Evolutionary conservation across 2,113 vertebrate genomes (phyloP), one percentile per base, ranked within the genome.

Genomic region (Hirundichthys speculiger): DNA sequence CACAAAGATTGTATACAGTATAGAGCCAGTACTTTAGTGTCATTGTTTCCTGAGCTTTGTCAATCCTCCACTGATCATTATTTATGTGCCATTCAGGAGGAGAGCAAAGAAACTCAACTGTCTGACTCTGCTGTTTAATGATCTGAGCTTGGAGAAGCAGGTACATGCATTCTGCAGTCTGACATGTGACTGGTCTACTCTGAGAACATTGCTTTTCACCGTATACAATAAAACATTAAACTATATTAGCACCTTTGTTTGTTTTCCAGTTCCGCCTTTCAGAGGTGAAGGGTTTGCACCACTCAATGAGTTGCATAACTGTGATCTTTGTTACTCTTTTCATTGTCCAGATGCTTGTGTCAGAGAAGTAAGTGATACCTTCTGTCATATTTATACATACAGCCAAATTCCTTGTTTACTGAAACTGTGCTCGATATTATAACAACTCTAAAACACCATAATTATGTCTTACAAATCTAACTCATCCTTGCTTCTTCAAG

Each of bases 301-400:
- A 91, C 42, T 95, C 94, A 0, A 66, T 93, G 5, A 91, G 83
- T 72, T 95, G 94, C 76, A 48, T 93, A 7, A 89, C 91, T 58
- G 46, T 94, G 19, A 87, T 97, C 79, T 97, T 94, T 27, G 52
- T 91, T 2, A 78, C 90, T 40, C 73, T 94, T 24, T 97, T 96
- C 61, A 51, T 84, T 13, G 91, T 96, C 67, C 95, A 97, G 86
- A 94, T 97, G 92, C 84, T 96, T 6, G 93, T 95, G 56, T 94
- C 94, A 4, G 47, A 86, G 58, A 93, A 76, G 95, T 96, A 82
- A 94, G 92, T 70, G 1, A 24, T 4, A 1, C 15, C 16, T 24
- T 9, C 18, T 57, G 7, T 34, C 16, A 19, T 38, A 5, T 38
- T 18, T 53, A n/a, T n/a, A n/a, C n/a, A n/a, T n/a, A n/a, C n/a